Base-by-base conservation (phyloP, 2,113 vertebrate species). In the Channa argus region DNA sequence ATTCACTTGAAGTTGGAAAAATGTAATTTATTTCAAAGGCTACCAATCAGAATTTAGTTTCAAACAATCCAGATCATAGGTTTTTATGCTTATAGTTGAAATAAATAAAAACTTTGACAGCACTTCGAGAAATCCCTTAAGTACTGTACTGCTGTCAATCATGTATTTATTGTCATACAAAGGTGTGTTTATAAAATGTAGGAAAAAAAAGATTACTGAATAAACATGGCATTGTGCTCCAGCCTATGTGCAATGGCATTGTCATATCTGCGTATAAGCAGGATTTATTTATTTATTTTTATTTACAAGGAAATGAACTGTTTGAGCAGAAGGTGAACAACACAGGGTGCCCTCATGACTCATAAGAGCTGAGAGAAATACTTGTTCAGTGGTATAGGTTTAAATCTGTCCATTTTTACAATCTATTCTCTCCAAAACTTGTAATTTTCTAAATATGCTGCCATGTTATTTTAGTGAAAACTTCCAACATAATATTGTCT, bases 281-380 rank as follows among this genome's bases (percentile, higher is more conserved):
- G 46, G 24, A 58, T 24, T 24, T 24, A 1, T 24, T 24, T 24
- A 1, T 24, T 24, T 68, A 66, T 76, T 52, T 50, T 47, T 2
- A 43, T 77, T 61, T 74, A 39, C 63, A 50, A 15, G 67, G 46
- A 65, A 74, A 45, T 59, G 41, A 86, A 72, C 24, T 8, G 51
- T 54, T 62, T 59, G 61, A 88, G 79, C 86, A 89, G 86, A 89
- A 73, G 86, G 84, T 80, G 82, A 70, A 88, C 78, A 44, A 36
- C 71, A 79, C 74, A 76, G 76, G 75, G 84, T 52, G 76, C 37
- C 68, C 50, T 58, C 1, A 50, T 87, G 85, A 89, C 83, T 87
- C 78, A 89, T 75, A 41, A 2, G 36, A 67, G 58, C 52, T 46
- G 45, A 64, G 38, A 56, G 58, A 54, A 80, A 72, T 68, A 63